phyloP scores from a whole-genome alignment of 2,797 vertebrate genomes.

The Pipistrellus nathusii region DNA sequence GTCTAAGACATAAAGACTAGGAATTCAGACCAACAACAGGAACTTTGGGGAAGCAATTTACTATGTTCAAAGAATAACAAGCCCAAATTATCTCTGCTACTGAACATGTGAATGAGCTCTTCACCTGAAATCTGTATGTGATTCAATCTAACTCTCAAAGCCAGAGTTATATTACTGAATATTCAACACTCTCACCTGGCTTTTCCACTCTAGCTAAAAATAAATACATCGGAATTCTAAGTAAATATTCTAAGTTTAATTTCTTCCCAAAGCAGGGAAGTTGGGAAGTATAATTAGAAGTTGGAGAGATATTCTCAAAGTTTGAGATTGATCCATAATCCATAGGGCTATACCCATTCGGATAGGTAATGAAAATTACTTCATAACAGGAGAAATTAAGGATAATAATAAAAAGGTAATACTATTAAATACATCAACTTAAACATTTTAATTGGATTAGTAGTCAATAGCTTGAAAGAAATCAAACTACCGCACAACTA shows the following conservation, averaged over 20 bases:
- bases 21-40: not conserved
- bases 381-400: not conserved
- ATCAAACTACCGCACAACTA: not conserved
- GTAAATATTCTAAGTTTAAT: not conserved
- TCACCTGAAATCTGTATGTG: not conserved
- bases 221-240: not conserved
- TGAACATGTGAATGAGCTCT: not conserved
- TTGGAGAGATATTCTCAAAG: not conserved
- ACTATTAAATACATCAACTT: not conserved
- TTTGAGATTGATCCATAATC: not conserved
- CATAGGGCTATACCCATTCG: not conserved
- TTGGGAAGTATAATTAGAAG: constrained; percentile 26
- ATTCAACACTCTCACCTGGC: not conserved
- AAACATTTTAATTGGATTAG: constrained; percentile 15
- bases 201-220: not conserved
- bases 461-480: constrained; percentile 6
- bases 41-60: not conserved
- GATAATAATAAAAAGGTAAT: not conserved
- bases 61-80: not conserved
- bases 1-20: not conserved
- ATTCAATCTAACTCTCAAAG: not conserved
- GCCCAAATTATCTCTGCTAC: not conserved
- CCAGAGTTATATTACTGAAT: not conserved
- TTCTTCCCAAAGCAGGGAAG: not conserved
- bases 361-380: not conserved